Percentiles rank a stretch among this genome's conserved stretches.
These are phyloP conservation scores for Rissa tridactyla DNA, from an alignment of 2,113 vertebrate genomes.

Conservation along the genomic window DNA sequence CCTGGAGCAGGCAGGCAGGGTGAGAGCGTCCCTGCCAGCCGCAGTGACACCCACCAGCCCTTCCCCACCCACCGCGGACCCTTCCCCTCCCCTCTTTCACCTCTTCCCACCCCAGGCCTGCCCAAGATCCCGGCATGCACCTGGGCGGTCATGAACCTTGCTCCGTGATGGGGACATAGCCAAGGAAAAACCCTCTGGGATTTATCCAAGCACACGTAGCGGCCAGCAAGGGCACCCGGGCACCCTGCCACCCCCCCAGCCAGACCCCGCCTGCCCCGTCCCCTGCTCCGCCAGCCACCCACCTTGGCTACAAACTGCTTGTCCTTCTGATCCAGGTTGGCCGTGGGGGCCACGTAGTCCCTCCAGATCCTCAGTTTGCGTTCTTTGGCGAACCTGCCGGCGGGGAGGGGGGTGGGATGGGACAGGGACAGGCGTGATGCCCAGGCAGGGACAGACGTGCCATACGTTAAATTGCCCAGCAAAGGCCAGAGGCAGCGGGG, in stretches of 20 bases:
- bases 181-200: accelerated
- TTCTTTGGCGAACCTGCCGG: constrained; percentile 89
- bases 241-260: not conserved
- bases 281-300: constrained; percentile 17
- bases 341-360: constrained; percentile 95
- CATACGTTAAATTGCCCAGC: accelerated
- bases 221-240: not conserved
- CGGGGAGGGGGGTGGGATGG: not conserved
- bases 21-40: not conserved
- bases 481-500: not conserved
- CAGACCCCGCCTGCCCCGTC: not conserved
- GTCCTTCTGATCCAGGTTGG: constrained; percentile 97
- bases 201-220: accelerated
- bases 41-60: not conserved
- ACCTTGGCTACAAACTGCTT: constrained; percentile 98
- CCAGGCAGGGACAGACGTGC: accelerated
- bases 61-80: accelerated
- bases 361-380: constrained; percentile 95
- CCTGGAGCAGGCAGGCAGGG: not conserved
- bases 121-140: accelerated
- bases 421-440: not conserved
- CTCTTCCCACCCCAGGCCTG: not conserved
- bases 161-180: accelerated
- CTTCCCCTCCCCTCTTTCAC: not conserved
- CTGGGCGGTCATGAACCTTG: accelerated